Conservation (phyloP, 2,113 vertebrate genomes). For the Corvus moneduloides region DNA sequence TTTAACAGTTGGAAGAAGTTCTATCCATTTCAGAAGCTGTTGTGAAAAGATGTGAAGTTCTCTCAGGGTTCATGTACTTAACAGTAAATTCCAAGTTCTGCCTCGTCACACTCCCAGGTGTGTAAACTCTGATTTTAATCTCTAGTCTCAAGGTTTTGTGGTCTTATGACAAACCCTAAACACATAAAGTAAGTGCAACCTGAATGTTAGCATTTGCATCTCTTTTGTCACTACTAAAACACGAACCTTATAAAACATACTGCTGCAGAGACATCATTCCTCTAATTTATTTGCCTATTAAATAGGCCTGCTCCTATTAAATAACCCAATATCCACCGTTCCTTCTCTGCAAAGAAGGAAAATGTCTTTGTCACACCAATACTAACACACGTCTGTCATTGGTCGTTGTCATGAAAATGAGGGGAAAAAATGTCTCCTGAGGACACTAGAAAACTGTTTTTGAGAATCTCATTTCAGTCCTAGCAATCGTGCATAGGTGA, state of each 20-base stretch:
- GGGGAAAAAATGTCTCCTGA: not conserved
- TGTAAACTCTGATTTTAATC: not conserved
- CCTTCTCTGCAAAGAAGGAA: not conserved
- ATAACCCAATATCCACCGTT: not conserved
- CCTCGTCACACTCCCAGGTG: not conserved
- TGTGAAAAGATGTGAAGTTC: not conserved
- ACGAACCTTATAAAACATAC: not conserved
- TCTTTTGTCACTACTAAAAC: not conserved
- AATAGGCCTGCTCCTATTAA: not conserved
- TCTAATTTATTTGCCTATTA: not conserved
- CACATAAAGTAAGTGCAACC: not conserved
- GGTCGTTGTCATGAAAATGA: not conserved
- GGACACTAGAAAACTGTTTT: not conserved
- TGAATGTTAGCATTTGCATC: not conserved
- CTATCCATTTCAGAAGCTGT: not conserved
- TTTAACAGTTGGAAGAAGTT: not conserved
- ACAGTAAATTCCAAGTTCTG: not conserved
- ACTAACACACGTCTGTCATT: rapidly evolving
- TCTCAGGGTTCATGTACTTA: not conserved
- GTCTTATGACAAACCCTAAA: not conserved
- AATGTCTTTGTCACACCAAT: not conserved
- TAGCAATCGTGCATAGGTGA: not conserved
- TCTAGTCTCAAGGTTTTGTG: not conserved
- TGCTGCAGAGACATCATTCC: not conserved
- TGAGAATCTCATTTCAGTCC: not conserved